Evolutionary conservation across 2,113 vertebrate genomes (phyloP), one percentile per base, ranked within the genome.

Genomic region (Burhinus bistriatus): DNA sequence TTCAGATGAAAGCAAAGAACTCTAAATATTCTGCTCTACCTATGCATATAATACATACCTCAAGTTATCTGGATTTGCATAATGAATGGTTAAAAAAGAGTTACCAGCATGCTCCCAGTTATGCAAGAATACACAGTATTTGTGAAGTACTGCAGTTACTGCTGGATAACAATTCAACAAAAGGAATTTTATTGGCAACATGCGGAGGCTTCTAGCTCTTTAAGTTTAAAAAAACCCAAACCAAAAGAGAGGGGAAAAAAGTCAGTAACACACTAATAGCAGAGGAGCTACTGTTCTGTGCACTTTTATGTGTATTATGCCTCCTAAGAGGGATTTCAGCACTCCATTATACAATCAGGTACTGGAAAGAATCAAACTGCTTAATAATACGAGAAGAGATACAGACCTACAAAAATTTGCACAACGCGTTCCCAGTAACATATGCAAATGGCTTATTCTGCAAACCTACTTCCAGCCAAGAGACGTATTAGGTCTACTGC

Each of bases 281-380:
- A 71, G 15, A 19, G 0, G 71, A 65, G 23, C 82, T 38, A 3
- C 58, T 25, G 34, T 1, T n/a, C 45, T 14, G 44, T 6, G 51
- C 27, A 1, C 9, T 52, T 20, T 4, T 8, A 9, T 0, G 12
- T 0, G 29, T 0, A 1, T n/a, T 5, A 36, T 22, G 47, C 47
- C 34, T 59, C 59, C 55, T 10, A 7, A 10, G 49, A 29, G 49
- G 59, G 25, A 40, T 55, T 71, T 54, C 93, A 71, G 89, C 79
- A 18, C 79, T 42, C n/a, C 14, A 2, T 3, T 13, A 22, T 0
- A 10, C 9, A 12, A 4, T 0, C 3, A 27, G 42, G 30, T 0
- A 11, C 47, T 21, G 20, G 44, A 3, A 38, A 40, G 26, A 36
- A 13, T 2, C 29, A 2, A 70, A 62, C 38, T 3, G 27, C 34